Conservation (phyloP, 2,113 vertebrate species). For the Brachirus orientalis region DNA sequence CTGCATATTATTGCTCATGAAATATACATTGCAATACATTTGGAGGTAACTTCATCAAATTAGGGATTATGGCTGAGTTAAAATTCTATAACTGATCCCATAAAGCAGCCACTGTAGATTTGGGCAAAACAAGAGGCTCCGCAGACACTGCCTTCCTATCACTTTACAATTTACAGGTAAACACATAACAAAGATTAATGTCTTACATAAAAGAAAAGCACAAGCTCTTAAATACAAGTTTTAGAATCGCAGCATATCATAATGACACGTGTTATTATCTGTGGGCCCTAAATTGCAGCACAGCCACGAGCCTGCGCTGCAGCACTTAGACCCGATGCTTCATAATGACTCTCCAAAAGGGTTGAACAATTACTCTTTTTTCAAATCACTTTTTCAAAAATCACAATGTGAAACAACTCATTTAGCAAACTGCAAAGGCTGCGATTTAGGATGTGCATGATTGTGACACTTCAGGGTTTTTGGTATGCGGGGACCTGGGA, state of each 20-base stretch:
- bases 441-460: too few species aligned
- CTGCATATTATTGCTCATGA: constrained; percentile 67
- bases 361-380: too few species aligned
- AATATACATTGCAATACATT: constrained; percentile 71
- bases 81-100: constrained; percentile 67
- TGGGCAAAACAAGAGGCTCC: constrained; percentile 17
- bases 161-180: constrained; percentile 61
- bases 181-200: constrained; percentile 70
- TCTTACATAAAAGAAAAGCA: constrained; percentile 53
- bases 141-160: constrained; percentile 42
- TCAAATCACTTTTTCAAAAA: too few species aligned
- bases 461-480: too few species aligned
- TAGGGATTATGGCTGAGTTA: constrained; percentile 65
- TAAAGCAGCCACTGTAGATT: constrained; percentile 69
- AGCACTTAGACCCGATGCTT: constrained; percentile 9
- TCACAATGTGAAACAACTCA: too few species aligned
- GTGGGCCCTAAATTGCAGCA: not conserved
- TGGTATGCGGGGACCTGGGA: too few species aligned
- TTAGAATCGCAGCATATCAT: constrained; percentile 48
- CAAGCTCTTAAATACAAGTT: constrained; percentile 34
- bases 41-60: constrained; percentile 68
- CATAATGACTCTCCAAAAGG: not conserved
- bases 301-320: constrained; percentile 12
- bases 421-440: too few species aligned
- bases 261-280: constrained; percentile 30